phyloP scores from a whole-genome alignment of 2,113 vertebrate genomes.

The Sander lucioperca region DNA sequence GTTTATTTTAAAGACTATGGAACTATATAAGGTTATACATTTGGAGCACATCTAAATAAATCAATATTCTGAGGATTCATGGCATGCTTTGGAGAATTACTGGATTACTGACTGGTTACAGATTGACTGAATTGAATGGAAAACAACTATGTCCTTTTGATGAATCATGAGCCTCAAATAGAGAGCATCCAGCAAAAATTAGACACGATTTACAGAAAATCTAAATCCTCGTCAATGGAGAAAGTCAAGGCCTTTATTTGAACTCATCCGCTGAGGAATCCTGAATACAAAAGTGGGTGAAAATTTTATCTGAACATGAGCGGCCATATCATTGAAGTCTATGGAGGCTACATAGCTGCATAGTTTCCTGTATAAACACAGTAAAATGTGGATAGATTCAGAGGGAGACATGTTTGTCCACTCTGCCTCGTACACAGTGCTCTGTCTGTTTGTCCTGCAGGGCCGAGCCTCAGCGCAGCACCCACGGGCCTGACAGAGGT shows the following conservation, averaged over 20 bases:
- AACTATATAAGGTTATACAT: no score
- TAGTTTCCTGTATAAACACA: slow-evolving; percentile 59
- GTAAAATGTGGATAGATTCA: slow-evolving; percentile 15
- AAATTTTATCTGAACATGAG: background rate
- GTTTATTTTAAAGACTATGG: no score
- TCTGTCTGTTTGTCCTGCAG: slow-evolving; percentile 64
- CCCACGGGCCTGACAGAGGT: slow-evolving; percentile 75
- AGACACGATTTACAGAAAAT: background rate
- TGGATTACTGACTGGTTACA: no score
- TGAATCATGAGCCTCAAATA: background rate
- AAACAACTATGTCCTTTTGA: no score
- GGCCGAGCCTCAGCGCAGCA: slow-evolving; percentile 58
- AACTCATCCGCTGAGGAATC: slow-evolving; percentile 30
- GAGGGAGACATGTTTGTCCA: slow-evolving; percentile 66
- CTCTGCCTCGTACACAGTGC: slow-evolving; percentile 62
- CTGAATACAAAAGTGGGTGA: slow-evolving; percentile 25
- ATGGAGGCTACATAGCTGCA: slow-evolving; percentile 42
- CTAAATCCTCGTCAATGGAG: background rate
- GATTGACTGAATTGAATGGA: no score
- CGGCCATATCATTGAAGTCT: background rate
- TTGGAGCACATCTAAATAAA: no score
- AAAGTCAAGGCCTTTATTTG: slow-evolving; percentile 16
- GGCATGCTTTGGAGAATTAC: no score
- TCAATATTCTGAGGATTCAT: no score
- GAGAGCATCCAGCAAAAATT: background rate